Evolutionary conservation across 2,113 vertebrate genomes (phyloP).

Genomic region (Lepus europaeus): DNA sequence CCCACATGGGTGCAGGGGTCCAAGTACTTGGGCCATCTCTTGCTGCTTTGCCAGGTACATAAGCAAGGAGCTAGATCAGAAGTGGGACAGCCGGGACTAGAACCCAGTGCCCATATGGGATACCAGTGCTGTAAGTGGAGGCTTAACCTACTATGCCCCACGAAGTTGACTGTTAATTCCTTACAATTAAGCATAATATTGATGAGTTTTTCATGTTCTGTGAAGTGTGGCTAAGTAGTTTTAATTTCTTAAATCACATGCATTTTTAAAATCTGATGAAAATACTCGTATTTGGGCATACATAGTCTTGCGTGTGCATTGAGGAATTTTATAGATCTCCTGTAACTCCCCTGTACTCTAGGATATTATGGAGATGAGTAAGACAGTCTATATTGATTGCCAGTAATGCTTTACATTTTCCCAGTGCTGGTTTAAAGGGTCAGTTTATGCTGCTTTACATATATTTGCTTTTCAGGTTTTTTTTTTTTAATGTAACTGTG

Average conservation of each 20-base stretch:
- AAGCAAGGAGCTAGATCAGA: no score
- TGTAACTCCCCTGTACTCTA: not conserved
- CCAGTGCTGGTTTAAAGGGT: not conserved
- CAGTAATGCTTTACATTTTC: not conserved
- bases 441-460: not conserved
- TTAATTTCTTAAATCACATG: not conserved
- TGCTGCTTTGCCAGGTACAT: no score
- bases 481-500: conserved; percentile 13
- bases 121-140: no score
- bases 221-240: not conserved
- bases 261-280: conserved; percentile 13
- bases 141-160: no score
- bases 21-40: no score
- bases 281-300: not conserved
- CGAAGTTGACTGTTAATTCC: not conserved
- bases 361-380: not conserved
- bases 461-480: not conserved
- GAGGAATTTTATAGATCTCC: not conserved
- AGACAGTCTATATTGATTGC: not conserved
- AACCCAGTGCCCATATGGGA: no score
- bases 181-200: not conserved
- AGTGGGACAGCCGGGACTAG: no score
- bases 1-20: no score
- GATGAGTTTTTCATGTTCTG: not conserved
- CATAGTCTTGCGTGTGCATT: not conserved